Evolutionary conservation across 2,888 invertebrate genomes (phyloP).

Genomic region (Thalpophila matura): DNA sequence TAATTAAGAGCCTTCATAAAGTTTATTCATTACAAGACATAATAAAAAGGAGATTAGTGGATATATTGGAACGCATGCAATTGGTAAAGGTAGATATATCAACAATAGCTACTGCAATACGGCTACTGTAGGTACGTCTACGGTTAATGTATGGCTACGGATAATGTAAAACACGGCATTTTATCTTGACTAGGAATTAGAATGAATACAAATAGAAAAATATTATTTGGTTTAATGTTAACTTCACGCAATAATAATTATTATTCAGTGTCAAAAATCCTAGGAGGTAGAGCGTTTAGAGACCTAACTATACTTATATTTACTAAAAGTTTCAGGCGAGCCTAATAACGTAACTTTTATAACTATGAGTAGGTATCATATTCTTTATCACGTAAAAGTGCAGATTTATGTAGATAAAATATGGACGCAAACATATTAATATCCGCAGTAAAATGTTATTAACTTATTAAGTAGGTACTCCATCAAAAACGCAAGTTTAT

Average conservation of each 20-base stretch:
- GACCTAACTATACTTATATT: not conserved
- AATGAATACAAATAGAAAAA: no score
- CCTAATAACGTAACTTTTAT: slow-evolving; percentile 16
- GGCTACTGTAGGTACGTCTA: no score
- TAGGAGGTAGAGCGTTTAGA: not conserved
- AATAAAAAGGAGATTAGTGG: slow-evolving; percentile 33
- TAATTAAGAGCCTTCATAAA: slow-evolving; percentile 45
- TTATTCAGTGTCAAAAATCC: slow-evolving; percentile 6
- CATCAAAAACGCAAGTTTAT: not conserved
- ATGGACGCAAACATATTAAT: slow-evolving; percentile 2
- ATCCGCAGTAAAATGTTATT: slow-evolving; percentile 10
- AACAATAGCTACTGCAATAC: no score
- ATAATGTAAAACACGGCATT: no score
- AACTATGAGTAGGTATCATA: not conserved
- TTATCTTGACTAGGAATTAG: no score
- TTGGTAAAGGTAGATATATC: no score
- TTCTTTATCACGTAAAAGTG: slow-evolving; percentile 17
- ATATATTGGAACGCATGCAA: not conserved
- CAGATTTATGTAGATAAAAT: no score
- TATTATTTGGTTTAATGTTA: slow-evolving; percentile 15
- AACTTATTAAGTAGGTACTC: no score
- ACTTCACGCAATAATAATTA: slow-evolving; percentile 9
- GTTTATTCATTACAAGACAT: slow-evolving; percentile 45
- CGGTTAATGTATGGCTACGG: no score
- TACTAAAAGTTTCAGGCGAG: not conserved